Base-by-base conservation (phyloP, 2,888 invertebrate genomes). In the Deroplatys truncata region DNA sequence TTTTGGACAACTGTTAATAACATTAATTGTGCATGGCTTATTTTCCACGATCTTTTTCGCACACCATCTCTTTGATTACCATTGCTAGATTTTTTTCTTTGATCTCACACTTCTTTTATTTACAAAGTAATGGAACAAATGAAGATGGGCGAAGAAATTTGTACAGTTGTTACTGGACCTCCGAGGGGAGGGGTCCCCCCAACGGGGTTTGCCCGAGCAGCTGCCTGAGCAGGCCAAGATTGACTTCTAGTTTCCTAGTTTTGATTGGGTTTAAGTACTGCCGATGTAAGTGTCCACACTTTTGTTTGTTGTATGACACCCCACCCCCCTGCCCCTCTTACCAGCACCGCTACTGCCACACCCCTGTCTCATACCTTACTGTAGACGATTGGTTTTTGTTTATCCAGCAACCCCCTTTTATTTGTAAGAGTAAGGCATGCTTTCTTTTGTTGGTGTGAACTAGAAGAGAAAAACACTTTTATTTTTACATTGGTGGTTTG, bases 251-350 rank as follows among this genome's bases (percentile, higher is more conserved):
- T 84, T 88, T 82, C 72, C 35, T 88, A 89, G 89, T 89, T 85
- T 89, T 86, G 49, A 86, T 49, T 49, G 49, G n/a, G 49, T 86
- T 85, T 86, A 28, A 86, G 56, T 86, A 89, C 82, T 88, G 83
- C 83, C 85, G n/a, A 85, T 90, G 90, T 90, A 90, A 90, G 90
- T 90, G 90, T 90, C 90, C 89, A 89, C 90, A 89, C 90, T 90
- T 90, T 84, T 85, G 82, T 90, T 43, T 87, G 49, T 84, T 88
- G 87, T 84, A 72, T 88, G 84, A 49, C 84, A 88, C 72, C 85
- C 43, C 82, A 85, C 85, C 85, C 84, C 28, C 28, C 88, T 85
- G 88, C 88, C 84, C 84, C 84, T n/a, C 25, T 82, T 43, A 56
- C 56, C 56, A 72, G 56, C 56, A 72, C 56, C 56, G 82, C 84